Conservation (phyloP, 2,797 vertebrate genomes). For the Capromys pilorides region DNA sequence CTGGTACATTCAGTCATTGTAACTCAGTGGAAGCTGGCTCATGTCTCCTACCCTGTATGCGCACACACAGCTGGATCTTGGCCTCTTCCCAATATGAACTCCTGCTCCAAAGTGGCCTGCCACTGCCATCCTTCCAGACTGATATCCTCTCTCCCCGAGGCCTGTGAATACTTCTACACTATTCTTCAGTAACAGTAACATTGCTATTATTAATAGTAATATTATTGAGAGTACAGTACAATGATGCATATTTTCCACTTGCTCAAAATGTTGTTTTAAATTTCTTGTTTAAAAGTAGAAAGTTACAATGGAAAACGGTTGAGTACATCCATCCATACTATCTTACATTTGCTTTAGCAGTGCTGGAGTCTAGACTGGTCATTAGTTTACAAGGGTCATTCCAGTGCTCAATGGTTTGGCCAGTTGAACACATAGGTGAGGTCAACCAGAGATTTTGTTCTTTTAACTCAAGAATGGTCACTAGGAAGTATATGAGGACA, state of each 20-base stretch:
- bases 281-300: slow-evolving; percentile 55
- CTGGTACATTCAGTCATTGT: neutral
- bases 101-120: neutral
- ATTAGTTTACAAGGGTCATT: neutral
- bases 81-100: neutral
- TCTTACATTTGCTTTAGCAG: neutral
- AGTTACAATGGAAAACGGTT: neutral
- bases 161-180: neutral
- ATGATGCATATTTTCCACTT: neutral
- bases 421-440: slow-evolving; percentile 37
- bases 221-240: slow-evolving; percentile 28
- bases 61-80: neutral
- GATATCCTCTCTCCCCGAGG: neutral
- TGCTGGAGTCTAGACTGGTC: slow-evolving; percentile 1
- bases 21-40: neutral
- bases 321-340: neutral
- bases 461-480: neutral
- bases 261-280: slow-evolving; percentile 39
- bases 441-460: neutral
- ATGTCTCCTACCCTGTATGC: neutral
- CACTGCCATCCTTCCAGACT: neutral
- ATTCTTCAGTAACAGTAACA: neutral
- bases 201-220: neutral
- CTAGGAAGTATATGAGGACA: neutral
- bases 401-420: neutral